Evolutionary conservation across 2,113 vertebrate genomes (phyloP).

Genomic region (Empidonax alnorum): DNA sequence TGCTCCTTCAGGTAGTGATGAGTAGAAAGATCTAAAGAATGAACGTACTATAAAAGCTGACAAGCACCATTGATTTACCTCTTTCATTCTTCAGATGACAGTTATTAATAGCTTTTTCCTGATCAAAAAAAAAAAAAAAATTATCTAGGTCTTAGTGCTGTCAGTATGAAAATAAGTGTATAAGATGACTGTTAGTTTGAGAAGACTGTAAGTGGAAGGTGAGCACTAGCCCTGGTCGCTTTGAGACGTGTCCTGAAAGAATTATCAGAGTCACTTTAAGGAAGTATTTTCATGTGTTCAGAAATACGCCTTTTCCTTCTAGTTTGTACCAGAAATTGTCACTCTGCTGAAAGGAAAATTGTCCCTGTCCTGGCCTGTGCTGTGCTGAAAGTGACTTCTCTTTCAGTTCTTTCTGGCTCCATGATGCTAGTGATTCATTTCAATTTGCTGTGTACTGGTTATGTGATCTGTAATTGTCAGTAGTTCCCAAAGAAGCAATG

Average conservation of each 20-base stretch:
- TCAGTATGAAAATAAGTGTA: neutral
- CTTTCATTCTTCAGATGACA: neutral
- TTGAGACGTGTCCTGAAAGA: neutral
- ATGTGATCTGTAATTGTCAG: neutral
- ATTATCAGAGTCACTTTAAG: accelerated
- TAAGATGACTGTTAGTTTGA: neutral
- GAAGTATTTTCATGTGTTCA: neutral
- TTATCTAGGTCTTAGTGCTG: neutral
- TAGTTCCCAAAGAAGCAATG: neutral
- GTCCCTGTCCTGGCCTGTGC: neutral
- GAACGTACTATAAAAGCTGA: neutral
- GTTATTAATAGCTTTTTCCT: neutral
- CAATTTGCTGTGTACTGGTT: neutral
- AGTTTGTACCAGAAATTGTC: neutral
- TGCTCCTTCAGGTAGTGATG: neutral
- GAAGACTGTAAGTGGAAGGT: neutral
- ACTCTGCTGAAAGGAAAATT: neutral
- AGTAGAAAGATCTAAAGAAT: neutral
- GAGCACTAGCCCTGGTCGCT: neutral
- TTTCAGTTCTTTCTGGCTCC: neutral
- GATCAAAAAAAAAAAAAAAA: neutral
- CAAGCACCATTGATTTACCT: neutral
- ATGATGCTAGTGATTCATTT: neutral
- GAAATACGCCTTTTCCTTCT: neutral
- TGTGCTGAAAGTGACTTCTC: neutral